phyloP scores from a whole-genome alignment of 2,113 vertebrate genomes.

The Oryzias curvinotus region DNA sequence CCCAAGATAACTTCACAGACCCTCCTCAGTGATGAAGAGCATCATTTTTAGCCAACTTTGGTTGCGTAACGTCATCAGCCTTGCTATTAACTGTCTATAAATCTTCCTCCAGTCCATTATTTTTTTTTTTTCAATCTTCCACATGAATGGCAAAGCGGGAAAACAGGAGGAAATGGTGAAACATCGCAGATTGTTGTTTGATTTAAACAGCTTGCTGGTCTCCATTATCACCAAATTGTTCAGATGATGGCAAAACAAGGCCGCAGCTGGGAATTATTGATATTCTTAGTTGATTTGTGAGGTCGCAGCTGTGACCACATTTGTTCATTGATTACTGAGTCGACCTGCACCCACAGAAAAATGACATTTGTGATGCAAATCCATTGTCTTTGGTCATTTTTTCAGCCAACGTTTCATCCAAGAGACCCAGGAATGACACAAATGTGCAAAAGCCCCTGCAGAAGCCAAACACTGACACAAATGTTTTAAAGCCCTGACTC shows the following conservation, averaged over 20 bases:
- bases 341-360: not conserved
- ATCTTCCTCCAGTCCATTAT: conserved; percentile 15
- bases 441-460: conserved; percentile 17
- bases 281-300: conserved; percentile 62
- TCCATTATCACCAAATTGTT: conserved; percentile 54
- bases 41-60: conserved; percentile 12
- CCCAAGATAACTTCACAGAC: conserved; percentile 7
- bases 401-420: too few relatives aligned
- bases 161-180: conserved; percentile 33
- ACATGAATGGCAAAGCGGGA: conserved; percentile 24
- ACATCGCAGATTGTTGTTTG: conserved; percentile 52
- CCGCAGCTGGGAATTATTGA: conserved; percentile 65
- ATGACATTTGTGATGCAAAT: too few relatives aligned
- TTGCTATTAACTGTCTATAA: not conserved
- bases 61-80: conserved; percentile 22
- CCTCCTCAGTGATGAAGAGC: not conserved
- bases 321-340: conserved; percentile 29
- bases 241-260: conserved; percentile 49
- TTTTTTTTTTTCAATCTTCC: conserved; percentile 33
- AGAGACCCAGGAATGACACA: conserved; percentile 21
- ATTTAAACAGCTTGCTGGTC: conserved; percentile 67
- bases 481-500: conserved; percentile 33
- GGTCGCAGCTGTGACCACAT: conserved; percentile 58
- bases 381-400: too few relatives aligned
- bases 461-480: conserved; percentile 55